A percentile compares a stretch with the other conserved stretches of the same genome.
Evolutionary conservation across 2,113 vertebrate genomes (phyloP).

Genomic region (Xiphophorus couchianus): DNA sequence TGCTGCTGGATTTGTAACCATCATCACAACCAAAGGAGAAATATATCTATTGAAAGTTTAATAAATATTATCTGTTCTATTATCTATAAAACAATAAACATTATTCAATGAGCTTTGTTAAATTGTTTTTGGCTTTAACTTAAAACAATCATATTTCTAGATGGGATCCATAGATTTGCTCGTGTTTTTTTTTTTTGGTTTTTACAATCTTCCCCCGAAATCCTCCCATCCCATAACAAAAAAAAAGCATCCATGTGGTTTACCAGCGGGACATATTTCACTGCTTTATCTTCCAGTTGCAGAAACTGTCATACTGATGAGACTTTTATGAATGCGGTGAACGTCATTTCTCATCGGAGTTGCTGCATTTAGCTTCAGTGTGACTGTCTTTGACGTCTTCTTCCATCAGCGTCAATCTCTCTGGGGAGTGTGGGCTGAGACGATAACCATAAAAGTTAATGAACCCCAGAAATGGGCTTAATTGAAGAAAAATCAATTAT

Average conservation of each 20-base stretch:
- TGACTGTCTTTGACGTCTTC: slow-evolving; percentile 23
- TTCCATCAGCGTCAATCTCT: slow-evolving; percentile 12
- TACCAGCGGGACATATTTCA: background rate
- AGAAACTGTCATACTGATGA: background rate
- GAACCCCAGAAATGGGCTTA: slow-evolving; percentile 18
- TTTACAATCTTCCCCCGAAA: background rate
- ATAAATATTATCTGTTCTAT: too few relatives aligned
- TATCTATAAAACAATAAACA: too few relatives aligned
- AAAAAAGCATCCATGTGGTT: background rate
- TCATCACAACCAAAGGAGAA: background rate
- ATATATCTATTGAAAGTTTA: background rate
- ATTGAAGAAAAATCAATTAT: background rate
- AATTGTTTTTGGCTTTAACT: too few relatives aligned
- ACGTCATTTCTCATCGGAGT: background rate
- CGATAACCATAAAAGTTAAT: slow-evolving; percentile 31
- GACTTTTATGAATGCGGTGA: background rate
- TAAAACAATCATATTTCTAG: too few relatives aligned
- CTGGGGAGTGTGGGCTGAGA: slow-evolving; percentile 1
- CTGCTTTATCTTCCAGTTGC: background rate
- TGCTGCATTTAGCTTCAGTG: background rate
- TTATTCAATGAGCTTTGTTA: background rate
- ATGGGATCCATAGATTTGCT: background rate
- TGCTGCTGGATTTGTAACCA: background rate
- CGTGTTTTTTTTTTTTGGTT: background rate
- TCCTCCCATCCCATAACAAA: background rate